phyloP scores from a whole-genome alignment of 37 sponge, comb jelly and placozoan genomes.

The Beroe ovata region DNA sequence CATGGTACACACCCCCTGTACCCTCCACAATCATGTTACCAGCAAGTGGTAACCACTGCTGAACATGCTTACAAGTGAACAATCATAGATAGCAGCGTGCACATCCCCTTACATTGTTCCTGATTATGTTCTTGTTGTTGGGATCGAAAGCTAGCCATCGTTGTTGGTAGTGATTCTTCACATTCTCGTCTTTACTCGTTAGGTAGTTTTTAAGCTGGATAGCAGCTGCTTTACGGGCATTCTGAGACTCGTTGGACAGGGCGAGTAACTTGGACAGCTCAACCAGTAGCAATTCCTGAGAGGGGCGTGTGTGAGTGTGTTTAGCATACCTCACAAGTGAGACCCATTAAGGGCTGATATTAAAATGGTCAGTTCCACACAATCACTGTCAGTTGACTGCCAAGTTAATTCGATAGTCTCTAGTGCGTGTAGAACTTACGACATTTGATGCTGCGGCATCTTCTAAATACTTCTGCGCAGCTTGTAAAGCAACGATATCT shows the following conservation, averaged over 20 bases:
- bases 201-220: slow-evolving; percentile 97
- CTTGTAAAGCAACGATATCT: slow-evolving; percentile 65
- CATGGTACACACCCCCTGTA: no score
- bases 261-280: slow-evolving; percentile 80
- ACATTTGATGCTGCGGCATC: slow-evolving; percentile 40
- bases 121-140: slow-evolving; percentile 69
- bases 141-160: slow-evolving; percentile 79
- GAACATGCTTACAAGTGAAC: no score
- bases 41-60: no score
- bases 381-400: no score
- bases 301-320: no score
- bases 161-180: slow-evolving; percentile 75
- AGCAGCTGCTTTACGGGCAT: slow-evolving; percentile 89
- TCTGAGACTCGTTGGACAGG: slow-evolving; percentile 71
- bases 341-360: no score
- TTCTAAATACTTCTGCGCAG: slow-evolving; percentile 47
- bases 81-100: no score
- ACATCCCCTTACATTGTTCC: slow-evolving; percentile 75
- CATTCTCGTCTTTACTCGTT: slow-evolving; percentile 79
- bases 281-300: slow-evolving; percentile 77
- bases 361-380: no score
- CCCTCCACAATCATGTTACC: no score
- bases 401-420: no score
- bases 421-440: no score
- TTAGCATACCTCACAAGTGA: no score